Base-by-base conservation (phyloP, 2,113 vertebrate species). In the Gallinago undulata region DNA sequence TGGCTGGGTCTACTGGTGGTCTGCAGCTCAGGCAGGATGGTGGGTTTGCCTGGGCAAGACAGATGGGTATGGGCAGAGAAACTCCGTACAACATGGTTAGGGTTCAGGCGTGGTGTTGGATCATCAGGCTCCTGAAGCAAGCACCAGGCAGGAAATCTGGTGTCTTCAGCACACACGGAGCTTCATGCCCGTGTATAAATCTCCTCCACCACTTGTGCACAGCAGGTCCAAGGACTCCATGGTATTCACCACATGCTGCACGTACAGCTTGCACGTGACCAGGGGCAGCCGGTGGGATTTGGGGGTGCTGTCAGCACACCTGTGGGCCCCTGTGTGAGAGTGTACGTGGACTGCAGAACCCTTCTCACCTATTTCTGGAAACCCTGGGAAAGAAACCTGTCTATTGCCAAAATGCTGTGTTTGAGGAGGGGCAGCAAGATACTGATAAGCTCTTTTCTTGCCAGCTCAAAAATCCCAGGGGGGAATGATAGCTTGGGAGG, bases 31-130 rank as follows among this genome's bases (percentile, higher is more conserved):
- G 55, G 13, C 27, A 51, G 23, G 30, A 23, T 30, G 66, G 30
- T 35, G 64, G 16, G 24, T 27, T 84, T 87, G 30, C n/a, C 21
- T 39, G 55, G 81, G 50, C 25, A 37, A 56, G 45, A n/a, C 30
- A 35, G 1, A 3, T 27, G 56, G 33, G 5, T 19, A 15, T 4
- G 31, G 21, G 13, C 16, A 43, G 41, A 63, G 79, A 56, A 51
- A 60, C 31, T 19, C 25, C 17, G 30, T 0, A 0, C 35, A 19
- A 4, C 1, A 5, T 24, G 33, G 27, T 55, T 62, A 53, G 60
- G 10, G 35, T 19, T 6, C 19, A 47, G 68, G 18, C 14, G 9
- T 0, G 0, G 31, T 45, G 37, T 15, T 0, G 0, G 22, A 11
- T 8, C 2, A 0, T 16, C 18, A 30, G 50, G 47, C 62, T 68